Percentiles rank a stretch among this genome's conserved stretches.
phyloP scores from a whole-genome alignment of 2,888 invertebrate species.

The Anticlea derivata region DNA sequence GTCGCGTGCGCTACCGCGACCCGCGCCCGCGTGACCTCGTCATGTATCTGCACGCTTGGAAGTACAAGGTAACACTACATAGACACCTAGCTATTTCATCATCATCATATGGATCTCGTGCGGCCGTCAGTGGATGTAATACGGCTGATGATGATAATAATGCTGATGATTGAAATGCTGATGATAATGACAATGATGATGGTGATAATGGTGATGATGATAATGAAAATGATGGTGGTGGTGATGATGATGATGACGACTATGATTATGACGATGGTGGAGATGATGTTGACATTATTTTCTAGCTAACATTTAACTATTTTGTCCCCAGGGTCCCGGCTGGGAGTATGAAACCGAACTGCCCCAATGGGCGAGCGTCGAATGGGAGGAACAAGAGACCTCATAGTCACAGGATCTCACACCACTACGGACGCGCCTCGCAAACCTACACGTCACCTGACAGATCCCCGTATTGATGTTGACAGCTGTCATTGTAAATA shows the following conservation, averaged over 20 bases:
- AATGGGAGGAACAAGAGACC: conserved; percentile 89
- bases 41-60: conserved; percentile 98
- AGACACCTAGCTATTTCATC: no score
- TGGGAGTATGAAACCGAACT: conserved; percentile 97
- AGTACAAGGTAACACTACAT: conserved; percentile 87
- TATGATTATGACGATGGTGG: no score
- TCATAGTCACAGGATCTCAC: conserved; percentile 71
- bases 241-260: no score
- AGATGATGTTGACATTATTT: no score
- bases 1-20: conserved; percentile 95
- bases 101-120: no score
- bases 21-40: conserved; percentile 95
- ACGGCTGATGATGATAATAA: no score
- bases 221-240: no score
- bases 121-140: no score
- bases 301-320: no score
- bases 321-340: conserved; percentile 89
- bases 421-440: conserved; percentile 63
- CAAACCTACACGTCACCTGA: conserved; percentile 41
- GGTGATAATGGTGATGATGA: no score
- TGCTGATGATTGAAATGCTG: no score
- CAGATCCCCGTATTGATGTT: conserved; percentile 17
- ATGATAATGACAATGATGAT: no score
- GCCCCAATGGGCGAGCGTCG: conserved; percentile 95
- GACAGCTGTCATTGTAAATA: conserved; percentile 24